Evolutionary conservation across 1,140 invertebrate species (phyloP).

Genomic region (Vanessa tameamea): DNA sequence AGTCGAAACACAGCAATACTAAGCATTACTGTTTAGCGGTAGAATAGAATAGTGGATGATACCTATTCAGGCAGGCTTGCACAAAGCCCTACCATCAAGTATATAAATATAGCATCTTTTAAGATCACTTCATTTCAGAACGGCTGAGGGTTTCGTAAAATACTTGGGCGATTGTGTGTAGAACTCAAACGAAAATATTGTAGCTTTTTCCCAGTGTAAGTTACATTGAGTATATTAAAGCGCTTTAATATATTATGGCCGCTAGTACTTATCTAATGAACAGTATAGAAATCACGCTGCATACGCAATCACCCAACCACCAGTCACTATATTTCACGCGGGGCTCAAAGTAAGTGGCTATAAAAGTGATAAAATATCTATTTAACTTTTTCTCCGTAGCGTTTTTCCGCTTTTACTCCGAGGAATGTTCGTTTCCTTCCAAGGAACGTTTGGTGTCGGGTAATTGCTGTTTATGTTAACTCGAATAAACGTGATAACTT

Average conservation of each 20-base stretch:
- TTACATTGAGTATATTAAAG: slow-evolving; percentile 2
- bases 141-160: no score
- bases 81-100: no score
- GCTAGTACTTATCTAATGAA: slow-evolving; percentile 36
- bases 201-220: not conserved
- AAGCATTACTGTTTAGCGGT: no score
- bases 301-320: slow-evolving; percentile 40
- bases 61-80: no score
- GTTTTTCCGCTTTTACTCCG: slow-evolving; percentile 55
- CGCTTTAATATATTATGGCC: not conserved
- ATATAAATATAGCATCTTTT: no score
- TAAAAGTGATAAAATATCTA: slow-evolving; percentile 79
- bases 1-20: no score
- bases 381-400: slow-evolving; percentile 66
- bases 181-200: not conserved
- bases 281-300: slow-evolving; percentile 42
- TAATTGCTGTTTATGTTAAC: slow-evolving; percentile 72
- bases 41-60: no score
- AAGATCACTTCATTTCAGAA: no score
- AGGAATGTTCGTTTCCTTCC: slow-evolving; percentile 63
- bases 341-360: slow-evolving; percentile 67
- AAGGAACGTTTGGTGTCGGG: slow-evolving; percentile 57
- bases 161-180: not conserved
- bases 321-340: slow-evolving; percentile 57
- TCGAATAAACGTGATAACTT: slow-evolving; percentile 55